Evolutionary conservation across 2,113 vertebrate species (phyloP), one percentile per base, ranked within the genome.

Genomic region (Haplochromis burtoni): DNA sequence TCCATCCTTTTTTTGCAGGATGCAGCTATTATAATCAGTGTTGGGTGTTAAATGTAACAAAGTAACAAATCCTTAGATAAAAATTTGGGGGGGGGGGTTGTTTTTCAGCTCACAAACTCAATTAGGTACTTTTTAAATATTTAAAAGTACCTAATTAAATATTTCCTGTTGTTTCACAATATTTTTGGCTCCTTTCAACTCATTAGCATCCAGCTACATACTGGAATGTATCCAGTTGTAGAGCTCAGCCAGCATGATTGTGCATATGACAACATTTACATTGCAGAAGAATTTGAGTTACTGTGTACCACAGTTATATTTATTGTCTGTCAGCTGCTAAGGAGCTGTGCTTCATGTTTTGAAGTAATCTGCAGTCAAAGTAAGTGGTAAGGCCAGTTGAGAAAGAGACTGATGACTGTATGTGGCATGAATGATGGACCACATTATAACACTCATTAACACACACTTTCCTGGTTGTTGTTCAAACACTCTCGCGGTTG

Each of bases 71-170:
- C 14, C 6, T 47, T 26, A 4, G n/a, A 71, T 71, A 42, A 17
- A 61, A 31, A 6, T 2, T 38, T 0, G 3, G 26, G 1, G 7
- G n/a, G 11, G 11, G 5, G 31, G 3, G 0, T 2, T 7, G 17
- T 21, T 16, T 42, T 26, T 45, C 38, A 73, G 8, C 17, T 45
- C 21, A 73, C 21, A 71, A 71, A 7, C 13, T 0, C 13, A 10
- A 0, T 73, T 73, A 17, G 40, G 14, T 47, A 26, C 14, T 45
- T 73, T 45, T 63, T 3, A 63, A 63, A 63, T 63, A n/a, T 63
- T 63, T 12, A n/a, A 63, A 63, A 33, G 59, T 63, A 63, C 16
- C 29, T 45, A 63, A 10, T 29, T 47, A 19, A 47, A 2, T 71
- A 21, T 68, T 68, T 73, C 38, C 13, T 26, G 21, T 17, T 29